Conservation (phyloP, 2,888 invertebrate genomes). For the Choreutis nemorana region DNA sequence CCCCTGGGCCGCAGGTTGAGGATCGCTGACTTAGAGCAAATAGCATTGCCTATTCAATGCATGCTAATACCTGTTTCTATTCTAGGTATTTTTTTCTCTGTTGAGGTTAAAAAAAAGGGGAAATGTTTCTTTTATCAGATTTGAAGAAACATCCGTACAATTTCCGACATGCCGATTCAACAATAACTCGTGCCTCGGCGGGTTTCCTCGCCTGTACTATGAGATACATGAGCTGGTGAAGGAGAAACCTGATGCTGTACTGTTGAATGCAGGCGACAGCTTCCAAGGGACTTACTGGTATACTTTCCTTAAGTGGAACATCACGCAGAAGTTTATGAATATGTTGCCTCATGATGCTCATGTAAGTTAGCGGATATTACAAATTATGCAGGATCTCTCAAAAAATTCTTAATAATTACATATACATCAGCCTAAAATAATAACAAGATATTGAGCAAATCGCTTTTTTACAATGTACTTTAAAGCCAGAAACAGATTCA, state of each 20-base stretch:
- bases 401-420: too few relatives aligned
- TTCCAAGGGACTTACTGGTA: constrained; percentile 90
- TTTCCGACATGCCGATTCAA: constrained; percentile 64
- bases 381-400: too few relatives aligned
- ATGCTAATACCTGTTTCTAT: neutral
- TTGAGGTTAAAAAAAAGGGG: constrained; percentile 1
- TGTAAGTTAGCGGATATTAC: constrained; percentile 68
- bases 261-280: constrained; percentile 84
- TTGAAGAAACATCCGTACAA: constrained; percentile 65
- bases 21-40: neutral
- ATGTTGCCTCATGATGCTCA: constrained; percentile 78
- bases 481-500: too few relatives aligned
- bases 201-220: constrained; percentile 71
- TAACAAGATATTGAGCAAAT: too few relatives aligned
- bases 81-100: neutral
- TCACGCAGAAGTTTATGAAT: constrained; percentile 79
- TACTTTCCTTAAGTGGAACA: constrained; percentile 75
- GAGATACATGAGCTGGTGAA: constrained; percentile 54
- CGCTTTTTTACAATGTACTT: too few relatives aligned
- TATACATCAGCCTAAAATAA: too few relatives aligned
- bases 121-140: constrained; percentile 37
- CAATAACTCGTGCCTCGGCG: constrained; percentile 70
- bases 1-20: neutral
- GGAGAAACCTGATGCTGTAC: constrained; percentile 67
- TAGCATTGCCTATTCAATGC: neutral